Evolutionary conservation across 2,113 vertebrate genomes (phyloP), one percentile per base, ranked within the genome.

Genomic region (Psilopsiagon aymara): DNA sequence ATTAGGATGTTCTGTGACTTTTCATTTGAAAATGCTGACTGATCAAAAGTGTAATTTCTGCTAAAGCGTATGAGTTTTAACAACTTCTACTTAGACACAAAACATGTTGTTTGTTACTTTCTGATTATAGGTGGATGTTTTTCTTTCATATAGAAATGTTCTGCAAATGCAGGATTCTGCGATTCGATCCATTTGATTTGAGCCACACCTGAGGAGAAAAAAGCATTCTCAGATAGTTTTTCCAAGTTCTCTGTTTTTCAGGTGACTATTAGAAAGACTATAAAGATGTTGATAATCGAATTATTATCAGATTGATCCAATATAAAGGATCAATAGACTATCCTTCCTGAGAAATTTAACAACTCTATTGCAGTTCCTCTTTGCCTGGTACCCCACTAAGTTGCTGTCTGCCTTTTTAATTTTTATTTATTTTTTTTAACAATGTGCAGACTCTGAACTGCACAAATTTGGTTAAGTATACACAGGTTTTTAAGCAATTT

Each of bases 261-360:
- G 10, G 28, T 86, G 84, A 85, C 95, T 92, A 28, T 74, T 88
- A 88, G 89, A 95, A 94, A 55, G 83, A 84, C 18, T 16, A 86
- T 85, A 79, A 86, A 93, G 71, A 80, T 95, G 89, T 95, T 95
- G 87, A 89, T 94, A 97, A 55, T 64, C 78, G 55, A 86, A 68
- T 63, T 86, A 60, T 55, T 62, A 89, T 86, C 81, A 14, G 33
- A 71, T 92, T 8, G 21, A 84, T 84, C 73, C 47, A 86, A 78
- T 64, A 57, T 47, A 90, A n/a, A 70, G 47, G 51, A 86, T 94
- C 88, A 81, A 81, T 88, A 68, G 75, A 19, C 35, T 69, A 33
- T 11, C 82, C 37, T 94, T 84, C 49, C 52, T 74, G 70, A 83
- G 82, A 83, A 81, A 83, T 64, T 44, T 77, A 90, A 78, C 46